Evolutionary conservation across 2,888 invertebrate genomes (phyloP).

Genomic region (Pristionchus japonicus): DNA sequence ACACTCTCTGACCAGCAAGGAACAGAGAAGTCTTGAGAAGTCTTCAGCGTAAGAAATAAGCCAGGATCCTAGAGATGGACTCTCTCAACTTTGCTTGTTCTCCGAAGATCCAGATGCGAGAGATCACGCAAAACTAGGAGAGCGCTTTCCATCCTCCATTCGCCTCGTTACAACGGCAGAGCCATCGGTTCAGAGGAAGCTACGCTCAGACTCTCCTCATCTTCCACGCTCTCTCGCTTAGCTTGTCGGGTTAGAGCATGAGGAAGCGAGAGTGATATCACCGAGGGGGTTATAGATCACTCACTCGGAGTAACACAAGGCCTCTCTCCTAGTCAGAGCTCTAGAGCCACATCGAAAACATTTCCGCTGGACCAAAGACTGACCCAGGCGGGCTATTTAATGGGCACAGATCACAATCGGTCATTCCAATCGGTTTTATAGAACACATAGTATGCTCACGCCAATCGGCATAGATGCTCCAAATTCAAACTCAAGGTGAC

Average conservation of each 20-base stretch:
- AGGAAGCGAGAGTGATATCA: too few species aligned
- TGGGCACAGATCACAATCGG: background rate
- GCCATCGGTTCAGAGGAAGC: background rate
- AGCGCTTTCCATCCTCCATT: background rate
- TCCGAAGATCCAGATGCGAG: background rate
- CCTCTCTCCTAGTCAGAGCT: background rate
- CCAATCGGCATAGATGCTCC: too few species aligned
- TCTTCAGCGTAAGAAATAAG: background rate
- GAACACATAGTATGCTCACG: too few species aligned
- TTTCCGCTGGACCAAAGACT: background rate
- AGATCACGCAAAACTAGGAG: background rate
- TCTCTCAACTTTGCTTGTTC: background rate
- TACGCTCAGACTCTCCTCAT: background rate
- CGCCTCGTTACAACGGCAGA: background rate
- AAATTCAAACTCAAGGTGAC: too few species aligned
- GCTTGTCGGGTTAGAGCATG: too few species aligned
- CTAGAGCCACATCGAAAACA: background rate
- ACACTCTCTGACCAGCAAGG: background rate
- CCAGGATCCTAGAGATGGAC: background rate
- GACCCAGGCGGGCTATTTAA: background rate
- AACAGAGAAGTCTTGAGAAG: constrained; percentile 14
- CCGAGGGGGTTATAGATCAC: background rate
- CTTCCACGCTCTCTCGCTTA: background rate
- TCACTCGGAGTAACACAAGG: background rate
- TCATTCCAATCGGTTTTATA: background rate